Evolutionary conservation across 1,140 invertebrate genomes (phyloP), one percentile per base, ranked within the genome.

Genomic region (Drosophila rhopaloa): DNA sequence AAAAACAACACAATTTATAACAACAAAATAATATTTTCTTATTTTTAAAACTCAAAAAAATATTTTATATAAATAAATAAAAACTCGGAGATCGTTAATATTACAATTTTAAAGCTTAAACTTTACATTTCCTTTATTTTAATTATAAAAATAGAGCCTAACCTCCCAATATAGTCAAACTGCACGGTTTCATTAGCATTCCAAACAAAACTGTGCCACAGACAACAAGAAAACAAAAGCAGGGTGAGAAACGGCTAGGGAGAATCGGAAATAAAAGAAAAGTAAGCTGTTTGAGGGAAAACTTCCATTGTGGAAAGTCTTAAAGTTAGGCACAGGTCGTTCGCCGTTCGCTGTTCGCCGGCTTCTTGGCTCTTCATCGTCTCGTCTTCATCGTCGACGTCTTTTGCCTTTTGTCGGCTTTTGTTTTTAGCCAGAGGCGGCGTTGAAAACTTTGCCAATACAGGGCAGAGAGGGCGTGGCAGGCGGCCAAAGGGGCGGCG

Each of bases 121-220:
- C 29, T 32, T 6, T 7, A 32, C 5, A 4, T 32, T 5, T 32
- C 1, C 16, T 32, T 32, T 1, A 1, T 2, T 29, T 44, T 13
- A 13, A 13, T 46, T 4, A 10, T 0, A 10, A 2, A 44, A 0
- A 16, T 8, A 5, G 5, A n/a, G 11, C 46, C 5, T 14, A n/a
- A 8, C 13, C 9, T 19, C 5, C 16, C 9, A n/a, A 14, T 8
- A 50, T 13, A 67, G 60, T 41, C 60, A 32, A 61, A 37, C 10
- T 41, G 13, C 41, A 38, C 47, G 35, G 11, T 27, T 44, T 24
- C 19, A 72, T 72, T 75, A 37, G 61, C 73, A 54, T 76, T 54
- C 29, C 27, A 48, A 57, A 29, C 16, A 63, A 89, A 89, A 89
- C 65, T 89, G 84, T 84, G 84, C 84, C 84, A 89, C 77, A 81